Base-by-base conservation (phyloP, 2,888 invertebrate species). In the Atethmia centrago region DNA sequence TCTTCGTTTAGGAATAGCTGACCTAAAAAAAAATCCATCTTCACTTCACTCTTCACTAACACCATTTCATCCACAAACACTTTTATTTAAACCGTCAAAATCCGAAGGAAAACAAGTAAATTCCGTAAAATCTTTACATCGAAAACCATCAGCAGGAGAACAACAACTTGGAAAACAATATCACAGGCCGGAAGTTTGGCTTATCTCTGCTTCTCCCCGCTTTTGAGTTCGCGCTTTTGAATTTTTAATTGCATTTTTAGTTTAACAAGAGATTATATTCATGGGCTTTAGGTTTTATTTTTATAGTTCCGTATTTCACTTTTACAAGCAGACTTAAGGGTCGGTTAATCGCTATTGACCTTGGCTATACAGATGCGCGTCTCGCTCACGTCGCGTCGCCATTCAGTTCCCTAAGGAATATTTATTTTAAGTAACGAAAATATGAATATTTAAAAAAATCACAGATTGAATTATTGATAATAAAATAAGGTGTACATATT, bases 201-300 rank as follows among this genome's bases (percentile, higher is more conserved):
- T 87, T 87, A 85, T 81, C 80, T 79, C 79, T 21, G 71, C 63
- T 56, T 55, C n/a, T 77, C n/a, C 40, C 51, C 59, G 55, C 56
- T 70, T 78, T 76, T 65, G 62, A 77, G 73, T 80, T 82, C n/a
- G 45, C 51, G 74, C 80, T 80, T 79, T 82, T 88, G 86, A 88
- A 88, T 88, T 84, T 76, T 82, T 87, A 87, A 88, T 88, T 85
- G 72, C 82, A 79, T 84, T 87, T 87, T 84, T 82, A 85, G 79
- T 85, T 87, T 77, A 31, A 56, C 55, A 59, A 51, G 31, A 31
- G 70, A 65, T 77, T 79, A 55, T 49, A 58, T 71, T 66, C 45
- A 70, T 56, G 42, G 49, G 53, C n/a, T 16, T 53, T 51, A 45
- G 25, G 9, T 19, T n/a, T n/a, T 16, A 3, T 25, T 25, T 9